phyloP scores from a whole-genome alignment of 2,888 invertebrate genomes.

The Cristatella mucedo region DNA sequence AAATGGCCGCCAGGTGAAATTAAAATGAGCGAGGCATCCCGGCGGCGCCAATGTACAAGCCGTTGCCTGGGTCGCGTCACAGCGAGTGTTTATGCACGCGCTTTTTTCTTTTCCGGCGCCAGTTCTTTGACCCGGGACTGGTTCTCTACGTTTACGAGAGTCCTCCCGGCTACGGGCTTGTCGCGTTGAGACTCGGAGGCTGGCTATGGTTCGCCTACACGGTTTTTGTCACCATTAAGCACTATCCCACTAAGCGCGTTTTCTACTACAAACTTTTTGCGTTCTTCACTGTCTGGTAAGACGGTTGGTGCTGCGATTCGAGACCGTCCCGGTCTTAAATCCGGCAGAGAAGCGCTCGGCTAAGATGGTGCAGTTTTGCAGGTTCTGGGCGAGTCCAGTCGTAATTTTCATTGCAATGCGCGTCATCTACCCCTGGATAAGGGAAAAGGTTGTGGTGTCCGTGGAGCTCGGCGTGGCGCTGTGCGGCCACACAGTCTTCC shows the following conservation, averaged over 20 bases:
- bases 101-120: conserved; percentile 12
- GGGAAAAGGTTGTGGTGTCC: conserved; percentile 57
- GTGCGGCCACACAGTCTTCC: conserved; percentile 52
- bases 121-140: conserved; percentile 69
- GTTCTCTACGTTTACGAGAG: conserved; percentile 72
- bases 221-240: conserved; percentile 53
- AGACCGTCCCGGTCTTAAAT: too few species aligned
- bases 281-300: conserved; percentile 57
- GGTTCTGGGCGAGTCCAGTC: conserved; percentile 65
- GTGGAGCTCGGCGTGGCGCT: conserved; percentile 52
- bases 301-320: neutral
- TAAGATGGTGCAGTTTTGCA: conserved; percentile 27
- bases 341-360: too few species aligned
- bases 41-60: too few species aligned
- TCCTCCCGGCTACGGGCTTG: conserved; percentile 61
- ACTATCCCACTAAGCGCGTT: conserved; percentile 59
- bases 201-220: conserved; percentile 59
- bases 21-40: too few species aligned
- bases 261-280: conserved; percentile 64
- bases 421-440: conserved; percentile 62
- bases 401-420: conserved; percentile 61
- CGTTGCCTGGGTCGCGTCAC: too few species aligned
- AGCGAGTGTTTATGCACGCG: too few species aligned
- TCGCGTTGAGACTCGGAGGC: conserved; percentile 50
- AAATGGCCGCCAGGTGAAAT: too few species aligned